phyloP scores from a whole-genome alignment of 2,797 vertebrate species.

The Scleropages formosus region DNA sequence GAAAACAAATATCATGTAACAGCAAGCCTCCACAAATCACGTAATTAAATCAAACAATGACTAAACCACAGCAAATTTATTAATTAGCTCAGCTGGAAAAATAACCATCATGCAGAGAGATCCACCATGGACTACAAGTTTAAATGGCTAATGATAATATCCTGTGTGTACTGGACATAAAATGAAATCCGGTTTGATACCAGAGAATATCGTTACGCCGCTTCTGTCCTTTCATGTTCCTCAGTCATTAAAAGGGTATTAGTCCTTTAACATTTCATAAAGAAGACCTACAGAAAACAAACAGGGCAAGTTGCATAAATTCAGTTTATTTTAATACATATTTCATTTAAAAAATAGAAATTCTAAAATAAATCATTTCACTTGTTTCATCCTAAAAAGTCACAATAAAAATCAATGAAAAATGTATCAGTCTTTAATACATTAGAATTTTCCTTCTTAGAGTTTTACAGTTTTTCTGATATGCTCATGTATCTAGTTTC shows the following conservation, averaged over 20 bases:
- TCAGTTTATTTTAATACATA: slow-evolving; percentile 95
- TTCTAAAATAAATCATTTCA: slow-evolving; percentile 91
- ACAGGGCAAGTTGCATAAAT: slow-evolving; percentile 73
- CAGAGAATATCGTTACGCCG: neutral
- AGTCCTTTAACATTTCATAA: neutral
- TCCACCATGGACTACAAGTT: too few species aligned
- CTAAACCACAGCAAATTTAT: too few species aligned
- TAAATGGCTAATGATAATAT: too few species aligned
- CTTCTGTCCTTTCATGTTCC: neutral
- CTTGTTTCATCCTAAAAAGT: slow-evolving; percentile 84
- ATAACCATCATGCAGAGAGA: too few species aligned
- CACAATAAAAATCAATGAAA: slow-evolving; percentile 85
- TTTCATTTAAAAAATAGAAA: slow-evolving; percentile 99
- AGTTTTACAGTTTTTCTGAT: slow-evolving; percentile 44
- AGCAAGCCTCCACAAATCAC: too few species aligned
- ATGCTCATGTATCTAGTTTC: slow-evolving; percentile 45
- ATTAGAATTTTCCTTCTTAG: slow-evolving; percentile 48
- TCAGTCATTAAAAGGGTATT: neutral
- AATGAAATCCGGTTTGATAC: too few species aligned
- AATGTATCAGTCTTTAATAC: slow-evolving; percentile 52
- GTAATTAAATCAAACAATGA: too few species aligned
- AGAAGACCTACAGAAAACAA: neutral
- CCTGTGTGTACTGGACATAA: too few species aligned
- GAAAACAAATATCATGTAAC: too few species aligned
- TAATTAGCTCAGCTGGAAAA: too few species aligned